phyloP scores from a whole-genome alignment of 2,113 vertebrate species.

The Tupaia tana region DNA sequence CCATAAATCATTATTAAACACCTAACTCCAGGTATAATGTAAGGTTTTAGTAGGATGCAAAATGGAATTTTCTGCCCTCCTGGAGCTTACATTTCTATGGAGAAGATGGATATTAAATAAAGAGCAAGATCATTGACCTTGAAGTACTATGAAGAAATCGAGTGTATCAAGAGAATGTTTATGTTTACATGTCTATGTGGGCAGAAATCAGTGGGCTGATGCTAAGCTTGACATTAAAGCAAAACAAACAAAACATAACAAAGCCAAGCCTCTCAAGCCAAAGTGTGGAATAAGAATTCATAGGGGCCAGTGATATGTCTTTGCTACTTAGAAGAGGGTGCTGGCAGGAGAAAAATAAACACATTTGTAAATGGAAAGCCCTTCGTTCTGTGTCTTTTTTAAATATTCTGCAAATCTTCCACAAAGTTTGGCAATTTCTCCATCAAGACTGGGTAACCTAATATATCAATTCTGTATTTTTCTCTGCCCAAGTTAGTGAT shows the following conservation, averaged over 20 bases:
- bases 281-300: background rate
- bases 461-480: constrained; percentile 70
- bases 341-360: constrained; percentile 31
- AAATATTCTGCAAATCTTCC: constrained; percentile 64
- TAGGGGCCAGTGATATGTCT: background rate
- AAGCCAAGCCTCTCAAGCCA: background rate
- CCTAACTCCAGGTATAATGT: background rate
- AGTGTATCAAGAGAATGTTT: background rate
- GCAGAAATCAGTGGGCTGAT: background rate
- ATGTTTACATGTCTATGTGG: background rate
- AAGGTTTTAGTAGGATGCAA: background rate
- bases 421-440: constrained; percentile 63
- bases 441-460: constrained; percentile 65
- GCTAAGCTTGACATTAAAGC: background rate
- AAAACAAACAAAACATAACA: background rate
- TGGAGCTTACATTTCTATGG: background rate
- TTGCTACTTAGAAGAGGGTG: background rate
- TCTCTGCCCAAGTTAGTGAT: constrained; percentile 67
- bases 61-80: background rate
- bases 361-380: constrained; percentile 32
- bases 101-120: background rate
- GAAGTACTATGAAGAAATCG: background rate
- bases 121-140: background rate
- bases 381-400: constrained; percentile 53
- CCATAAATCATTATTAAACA: background rate